Conservation (phyloP, 1,140 invertebrate species). For the Aphelenchoides fujianensis region DNA sequence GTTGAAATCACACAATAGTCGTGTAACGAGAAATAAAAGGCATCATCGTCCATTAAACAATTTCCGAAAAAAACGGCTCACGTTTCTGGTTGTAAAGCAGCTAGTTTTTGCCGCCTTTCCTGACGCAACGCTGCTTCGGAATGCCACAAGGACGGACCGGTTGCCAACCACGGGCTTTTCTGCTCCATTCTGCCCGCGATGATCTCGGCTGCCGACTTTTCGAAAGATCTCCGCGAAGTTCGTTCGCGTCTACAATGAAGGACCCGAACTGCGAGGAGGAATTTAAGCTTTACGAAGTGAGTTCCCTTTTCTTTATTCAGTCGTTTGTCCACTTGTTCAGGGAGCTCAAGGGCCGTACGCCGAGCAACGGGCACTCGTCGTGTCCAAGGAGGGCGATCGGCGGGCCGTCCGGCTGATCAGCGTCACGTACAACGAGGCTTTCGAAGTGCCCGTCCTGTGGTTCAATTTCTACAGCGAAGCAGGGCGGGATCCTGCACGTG, state of each 20-base stretch:
- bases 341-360: neutral
- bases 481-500: conserved; percentile 33
- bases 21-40: too few relatives aligned
- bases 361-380: neutral
- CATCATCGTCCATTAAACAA: too few relatives aligned
- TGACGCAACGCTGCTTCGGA: too few relatives aligned
- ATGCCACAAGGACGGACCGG: too few relatives aligned
- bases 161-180: too few relatives aligned
- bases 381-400: neutral
- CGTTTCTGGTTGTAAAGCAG: too few relatives aligned
- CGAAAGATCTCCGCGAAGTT: too few relatives aligned
- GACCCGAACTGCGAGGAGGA: neutral
- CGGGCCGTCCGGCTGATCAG: conserved; percentile 10
- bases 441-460: conserved; percentile 42
- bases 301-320: neutral
- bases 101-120: too few relatives aligned
- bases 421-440: conserved; percentile 32
- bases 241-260: too few relatives aligned
- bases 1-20: too few relatives aligned
- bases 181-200: too few relatives aligned
- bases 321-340: neutral
- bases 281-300: conserved; percentile 1
- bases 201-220: neutral
- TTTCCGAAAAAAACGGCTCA: too few relatives aligned
- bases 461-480: conserved; percentile 41